Evolutionary conservation across 1,140 invertebrate genomes (phyloP).

Genomic region (Microvelia longipes): DNA sequence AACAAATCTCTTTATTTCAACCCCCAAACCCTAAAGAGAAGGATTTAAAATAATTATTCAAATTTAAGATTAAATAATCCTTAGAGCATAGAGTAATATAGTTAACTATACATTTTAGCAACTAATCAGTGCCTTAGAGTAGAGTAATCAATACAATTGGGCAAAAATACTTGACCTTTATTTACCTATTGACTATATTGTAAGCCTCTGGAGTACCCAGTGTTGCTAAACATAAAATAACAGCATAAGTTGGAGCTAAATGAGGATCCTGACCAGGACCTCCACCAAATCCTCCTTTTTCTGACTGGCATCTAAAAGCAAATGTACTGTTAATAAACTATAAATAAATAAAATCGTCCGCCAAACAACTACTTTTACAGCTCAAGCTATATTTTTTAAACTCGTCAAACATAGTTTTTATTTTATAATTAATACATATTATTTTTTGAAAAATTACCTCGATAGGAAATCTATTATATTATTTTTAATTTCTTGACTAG

Average conservation of each 20-base stretch:
- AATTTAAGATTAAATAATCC: no score
- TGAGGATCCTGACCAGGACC: slow-evolving; percentile 83
- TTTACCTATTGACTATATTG: slow-evolving; percentile 63
- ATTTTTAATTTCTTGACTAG: slow-evolving; percentile 47
- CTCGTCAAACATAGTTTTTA: no score
- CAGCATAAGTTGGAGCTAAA: slow-evolving; percentile 92
- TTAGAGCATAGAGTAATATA: no score
- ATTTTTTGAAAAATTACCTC: no score
- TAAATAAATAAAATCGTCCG: slow-evolving; percentile 2
- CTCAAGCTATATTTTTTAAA: not conserved
- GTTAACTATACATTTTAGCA: no score
- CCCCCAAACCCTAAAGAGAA: no score
- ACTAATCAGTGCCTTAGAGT: no score
- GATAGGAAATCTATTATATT: slow-evolving; percentile 50
- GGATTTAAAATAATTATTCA: no score
- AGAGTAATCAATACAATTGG: no score
- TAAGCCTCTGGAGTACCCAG: slow-evolving; percentile 79
- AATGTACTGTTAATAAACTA: not conserved
- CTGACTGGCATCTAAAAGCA: slow-evolving; percentile 52
- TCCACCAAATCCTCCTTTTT: slow-evolving; percentile 81
- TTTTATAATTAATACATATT: no score
- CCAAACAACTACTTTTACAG: not conserved
- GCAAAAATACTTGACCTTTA: no score
- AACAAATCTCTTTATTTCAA: no score
- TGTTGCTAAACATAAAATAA: slow-evolving; percentile 78